Base-by-base conservation (phyloP, 2,888 invertebrate species). In the Oscheius onirici region DNA sequence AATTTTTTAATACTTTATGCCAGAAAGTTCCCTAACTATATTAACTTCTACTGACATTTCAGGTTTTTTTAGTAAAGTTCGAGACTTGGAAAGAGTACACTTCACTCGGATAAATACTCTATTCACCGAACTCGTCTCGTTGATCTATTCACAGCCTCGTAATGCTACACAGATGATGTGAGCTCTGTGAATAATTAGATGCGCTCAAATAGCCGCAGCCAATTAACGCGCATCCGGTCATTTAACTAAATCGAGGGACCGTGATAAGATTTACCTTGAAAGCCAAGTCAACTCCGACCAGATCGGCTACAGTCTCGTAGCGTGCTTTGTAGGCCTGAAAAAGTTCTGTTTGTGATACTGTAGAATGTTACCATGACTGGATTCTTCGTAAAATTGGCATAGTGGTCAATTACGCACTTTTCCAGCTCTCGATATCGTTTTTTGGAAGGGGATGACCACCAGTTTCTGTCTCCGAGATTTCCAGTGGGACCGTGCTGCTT, bases 401-500 rank as follows among this genome's bases (percentile, higher is more conserved):
- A 78, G 43, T 78, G 78, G 20, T 73, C 66, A 3, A 78, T 54
- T 61, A 78, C 65, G 40, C 78, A 78, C 41, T 76, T 68, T 60
- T 76, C 76, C 5, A 65, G 66, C 20, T 69, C 24, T n/a, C 55
- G 61, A 60, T 73, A 75, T 1, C 66, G 40, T n/a, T 71, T 41
- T 10, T 43, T 43, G 6, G 78, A 43, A 15, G 69, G 68, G 1
- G 20, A 2, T 11, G 72, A 63, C 75, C 76, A 78, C 73, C 73
- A 76, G 13, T 34, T 41, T 11, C 63, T 41, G 8, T 26, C 28
- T 17, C 75, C 76, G 10, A 78, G 66, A 51, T 76, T 76, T 43
- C 78, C 78, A 1, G 72, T 75, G 10, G 78, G 75, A 2, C 78
- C 78, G 58, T 78, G 78, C 6, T 76, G 74, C 58, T 76, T 76